A percentile compares a stretch with the other conserved stretches of the same genome.
phyloP scores from a whole-genome alignment of 2,113 vertebrate genomes.

The Muntiacus muntjak region DNA sequence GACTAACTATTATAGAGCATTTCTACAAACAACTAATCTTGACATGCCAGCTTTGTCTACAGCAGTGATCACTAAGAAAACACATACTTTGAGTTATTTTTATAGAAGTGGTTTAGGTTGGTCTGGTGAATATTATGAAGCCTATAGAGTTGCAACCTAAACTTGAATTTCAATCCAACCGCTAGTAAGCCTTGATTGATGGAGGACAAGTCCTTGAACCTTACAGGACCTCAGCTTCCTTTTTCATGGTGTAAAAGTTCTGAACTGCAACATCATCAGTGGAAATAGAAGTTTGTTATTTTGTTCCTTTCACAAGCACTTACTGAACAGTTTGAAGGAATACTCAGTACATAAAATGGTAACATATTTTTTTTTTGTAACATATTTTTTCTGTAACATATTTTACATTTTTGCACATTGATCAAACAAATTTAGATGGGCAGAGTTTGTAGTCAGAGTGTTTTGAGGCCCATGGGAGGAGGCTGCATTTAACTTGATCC shows the following conservation, averaged over 20 bases:
- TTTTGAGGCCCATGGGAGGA: not conserved
- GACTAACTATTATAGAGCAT: not conserved
- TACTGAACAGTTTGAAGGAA: not conserved
- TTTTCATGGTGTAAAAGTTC: not conserved
- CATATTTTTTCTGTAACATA: not conserved
- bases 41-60: not conserved
- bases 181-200: not conserved
- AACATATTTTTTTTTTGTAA: not conserved
- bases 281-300: not conserved
- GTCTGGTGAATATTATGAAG: not conserved
- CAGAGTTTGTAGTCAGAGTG: not conserved
- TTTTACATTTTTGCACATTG: not conserved
- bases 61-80: not conserved
- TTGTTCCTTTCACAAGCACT: not conserved
- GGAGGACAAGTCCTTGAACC: not conserved
- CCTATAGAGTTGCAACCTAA: not conserved
- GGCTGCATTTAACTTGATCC: not conserved
- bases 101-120: not conserved
- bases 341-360: not conserved
- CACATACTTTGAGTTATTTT: not conserved
- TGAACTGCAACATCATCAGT: not conserved
- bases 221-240: not conserved
- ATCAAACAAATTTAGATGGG: not conserved
- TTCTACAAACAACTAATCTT: constrained; percentile 32
- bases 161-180: not conserved